phyloP scores from a whole-genome alignment of 2,888 invertebrate genomes.

The Drosophila kokeensis region DNA sequence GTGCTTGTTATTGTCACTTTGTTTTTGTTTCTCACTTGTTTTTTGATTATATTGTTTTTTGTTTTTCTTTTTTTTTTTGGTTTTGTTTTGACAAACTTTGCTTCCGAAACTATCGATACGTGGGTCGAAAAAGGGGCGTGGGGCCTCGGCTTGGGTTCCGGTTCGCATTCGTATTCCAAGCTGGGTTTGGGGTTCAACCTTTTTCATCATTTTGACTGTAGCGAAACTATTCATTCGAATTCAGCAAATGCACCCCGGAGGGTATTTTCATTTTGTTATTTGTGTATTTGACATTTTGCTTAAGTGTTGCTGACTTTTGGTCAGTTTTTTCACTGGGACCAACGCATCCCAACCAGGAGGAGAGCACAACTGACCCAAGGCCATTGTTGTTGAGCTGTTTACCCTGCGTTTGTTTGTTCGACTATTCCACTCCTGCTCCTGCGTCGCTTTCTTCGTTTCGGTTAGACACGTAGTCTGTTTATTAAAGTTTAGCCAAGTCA shows the following conservation, averaged over 20 bases:
- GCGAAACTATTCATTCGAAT: conserved; percentile 75
- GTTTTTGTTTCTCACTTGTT: conserved; percentile 44
- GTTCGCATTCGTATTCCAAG: conserved; percentile 5
- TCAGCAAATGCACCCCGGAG: conserved; percentile 77
- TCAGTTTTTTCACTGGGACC: conserved; percentile 47
- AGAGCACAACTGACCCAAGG: conserved; percentile 50
- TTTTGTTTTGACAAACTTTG: conserved; percentile 45
- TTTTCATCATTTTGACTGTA: conserved; percentile 60
- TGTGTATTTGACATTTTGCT: conserved; percentile 81
- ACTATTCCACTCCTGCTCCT: conserved; percentile 26
- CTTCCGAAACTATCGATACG: conserved; percentile 71
- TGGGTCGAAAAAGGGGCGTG: conserved; percentile 5
- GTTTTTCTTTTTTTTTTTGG: conserved; percentile 14
- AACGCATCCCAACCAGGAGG: background rate
- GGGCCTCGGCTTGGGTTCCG: conserved; percentile 1
- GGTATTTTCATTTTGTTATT: conserved; percentile 73
- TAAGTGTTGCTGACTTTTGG: conserved; percentile 82
- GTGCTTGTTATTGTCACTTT: conserved; percentile 79
- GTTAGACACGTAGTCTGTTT: conserved; percentile 51
- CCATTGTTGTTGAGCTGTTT: conserved; percentile 57
- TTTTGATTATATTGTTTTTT: conserved; percentile 9
- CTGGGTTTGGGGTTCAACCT: conserved; percentile 56
- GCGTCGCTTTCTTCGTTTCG: conserved; percentile 12
- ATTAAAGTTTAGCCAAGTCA: conserved; percentile 74
- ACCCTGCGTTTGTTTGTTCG: conserved; percentile 31